phyloP scores from a whole-genome alignment of 2,888 invertebrate species.

The Hydroisotoma schaefferi region DNA sequence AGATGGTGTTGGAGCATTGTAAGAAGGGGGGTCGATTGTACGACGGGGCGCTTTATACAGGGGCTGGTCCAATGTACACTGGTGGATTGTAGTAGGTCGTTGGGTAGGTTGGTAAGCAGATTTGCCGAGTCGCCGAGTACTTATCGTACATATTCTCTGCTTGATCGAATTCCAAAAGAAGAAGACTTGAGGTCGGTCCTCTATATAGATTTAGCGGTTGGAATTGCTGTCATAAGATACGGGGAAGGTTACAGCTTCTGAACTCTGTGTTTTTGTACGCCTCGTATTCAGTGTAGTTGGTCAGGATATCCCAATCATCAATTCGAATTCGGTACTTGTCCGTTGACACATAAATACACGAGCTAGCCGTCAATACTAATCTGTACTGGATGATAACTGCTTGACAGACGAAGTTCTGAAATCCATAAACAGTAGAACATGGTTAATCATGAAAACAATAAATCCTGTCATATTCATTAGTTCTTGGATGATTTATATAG shows the following conservation, averaged over 20 bases:
- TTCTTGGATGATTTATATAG: too few relatives aligned
- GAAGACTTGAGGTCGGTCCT: constrained; percentile 14
- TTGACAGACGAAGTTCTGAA: constrained; percentile 38
- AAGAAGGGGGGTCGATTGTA: neutral
- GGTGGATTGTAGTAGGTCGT: constrained; percentile 19
- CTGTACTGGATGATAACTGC: constrained; percentile 32
- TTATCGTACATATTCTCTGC: constrained; percentile 24
- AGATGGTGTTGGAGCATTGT: too few relatives aligned
- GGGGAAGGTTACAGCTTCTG: constrained; percentile 34
- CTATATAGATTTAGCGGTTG: constrained; percentile 24
- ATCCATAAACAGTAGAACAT: neutral
- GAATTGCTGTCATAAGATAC: constrained; percentile 31
- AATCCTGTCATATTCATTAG: too few relatives aligned
- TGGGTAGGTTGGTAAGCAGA: constrained; percentile 39
- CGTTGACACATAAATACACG: constrained; percentile 28
- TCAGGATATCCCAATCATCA: constrained; percentile 43
- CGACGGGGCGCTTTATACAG: constrained; percentile 8
- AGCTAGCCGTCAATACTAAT: constrained; percentile 29
- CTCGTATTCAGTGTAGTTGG: constrained; percentile 44
- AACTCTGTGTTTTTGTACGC: constrained; percentile 36
- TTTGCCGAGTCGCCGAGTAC: constrained; percentile 36
- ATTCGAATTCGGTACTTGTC: constrained; percentile 34
- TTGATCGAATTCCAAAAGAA: constrained; percentile 20
- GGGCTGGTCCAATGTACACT: constrained; percentile 13
- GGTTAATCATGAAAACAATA: too few relatives aligned